Percentiles rank a stretch among this genome's conserved stretches.
These are phyloP conservation scores for Monarcha castaneiventris DNA, from an alignment of 2,113 vertebrate species.

Conservation along the genomic window DNA sequence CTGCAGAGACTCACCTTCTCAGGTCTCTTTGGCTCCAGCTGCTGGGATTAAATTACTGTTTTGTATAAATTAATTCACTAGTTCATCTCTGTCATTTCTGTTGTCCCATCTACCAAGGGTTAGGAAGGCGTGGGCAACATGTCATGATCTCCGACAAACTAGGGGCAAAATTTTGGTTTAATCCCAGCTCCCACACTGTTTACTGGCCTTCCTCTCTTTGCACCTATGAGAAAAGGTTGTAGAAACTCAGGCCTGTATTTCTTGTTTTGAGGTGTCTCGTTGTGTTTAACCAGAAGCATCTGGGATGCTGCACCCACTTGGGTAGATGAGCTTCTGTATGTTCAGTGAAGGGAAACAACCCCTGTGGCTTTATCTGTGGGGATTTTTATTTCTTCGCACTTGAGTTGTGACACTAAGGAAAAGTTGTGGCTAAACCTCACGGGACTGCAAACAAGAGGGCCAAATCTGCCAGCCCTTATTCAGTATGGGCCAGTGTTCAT, in stretches of 20 bases:
- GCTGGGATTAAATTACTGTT: not conserved
- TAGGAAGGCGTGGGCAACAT: not conserved
- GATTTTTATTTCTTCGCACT: not conserved
- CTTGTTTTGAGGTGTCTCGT: not conserved
- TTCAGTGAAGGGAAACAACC: not conserved
- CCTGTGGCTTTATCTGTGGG: not conserved
- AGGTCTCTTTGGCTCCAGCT: not conserved
- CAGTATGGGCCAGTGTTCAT: not conserved
- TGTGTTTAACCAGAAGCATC: not conserved
- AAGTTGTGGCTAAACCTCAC: not conserved
- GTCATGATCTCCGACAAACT: not conserved
- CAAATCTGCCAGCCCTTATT: not conserved
- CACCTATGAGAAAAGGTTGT: not conserved
- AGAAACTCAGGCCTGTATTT: not conserved
- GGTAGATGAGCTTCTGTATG: not conserved
- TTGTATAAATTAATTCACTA: not conserved
- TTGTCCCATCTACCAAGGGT: not conserved
- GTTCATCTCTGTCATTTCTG: not conserved
- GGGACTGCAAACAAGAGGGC: not conserved
- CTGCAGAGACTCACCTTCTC: not conserved
- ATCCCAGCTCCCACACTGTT: not conserved
- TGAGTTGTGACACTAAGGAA: not conserved
- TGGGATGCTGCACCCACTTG: rapidly evolving
- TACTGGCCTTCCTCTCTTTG: not conserved
- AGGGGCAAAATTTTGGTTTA: not conserved